These are phyloP conservation scores for Parazoanthus darwini DNA, from an alignment of 92 coral and sea anemone genomes.

Conservation along the genomic window DNA sequence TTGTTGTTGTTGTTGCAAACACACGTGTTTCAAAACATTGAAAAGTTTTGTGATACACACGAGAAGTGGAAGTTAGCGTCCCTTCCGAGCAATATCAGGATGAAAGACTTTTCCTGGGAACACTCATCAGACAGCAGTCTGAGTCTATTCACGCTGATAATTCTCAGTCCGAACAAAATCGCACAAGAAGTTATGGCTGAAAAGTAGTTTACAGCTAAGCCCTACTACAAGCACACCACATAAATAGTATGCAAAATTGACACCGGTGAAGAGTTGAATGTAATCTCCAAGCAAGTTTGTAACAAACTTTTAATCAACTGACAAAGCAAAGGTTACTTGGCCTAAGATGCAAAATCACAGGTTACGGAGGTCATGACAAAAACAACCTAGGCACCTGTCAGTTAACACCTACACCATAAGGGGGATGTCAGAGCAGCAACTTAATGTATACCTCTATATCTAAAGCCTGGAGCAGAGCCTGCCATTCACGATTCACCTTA, in stretches of 20 bases:
- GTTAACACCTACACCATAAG: too few species aligned
- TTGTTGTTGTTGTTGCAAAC: too few species aligned
- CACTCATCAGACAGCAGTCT: too few species aligned
- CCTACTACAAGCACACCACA: constrained; percentile 32
- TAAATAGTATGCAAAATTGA: constrained; percentile 51
- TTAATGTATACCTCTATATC: too few species aligned
- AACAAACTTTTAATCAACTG: too few species aligned
- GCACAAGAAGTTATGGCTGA: constrained; percentile 48
- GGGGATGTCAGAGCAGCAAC: too few species aligned
- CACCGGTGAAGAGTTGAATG: constrained; percentile 54
- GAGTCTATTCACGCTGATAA: constrained; percentile 17
- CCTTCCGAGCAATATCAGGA: neutral
- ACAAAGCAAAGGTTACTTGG: neutral
- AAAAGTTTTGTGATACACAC: constrained; percentile 11
- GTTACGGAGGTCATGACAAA: too few species aligned
- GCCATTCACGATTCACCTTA: too few species aligned
- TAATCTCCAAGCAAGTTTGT: neutral
- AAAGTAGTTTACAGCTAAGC: constrained; percentile 52
- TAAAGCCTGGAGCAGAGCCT: too few species aligned
- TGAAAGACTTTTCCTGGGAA: constrained; percentile 37
- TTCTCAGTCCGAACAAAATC: constrained; percentile 18
- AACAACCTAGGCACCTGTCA: too few species aligned
- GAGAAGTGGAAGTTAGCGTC: neutral
- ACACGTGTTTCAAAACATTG: constrained; percentile 1
- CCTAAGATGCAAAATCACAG: too few species aligned